A percentile compares a stretch with the other conserved stretches of the same genome.
Conservation (phyloP, 2,888 invertebrate species). For the Argyra leucocephala region DNA sequence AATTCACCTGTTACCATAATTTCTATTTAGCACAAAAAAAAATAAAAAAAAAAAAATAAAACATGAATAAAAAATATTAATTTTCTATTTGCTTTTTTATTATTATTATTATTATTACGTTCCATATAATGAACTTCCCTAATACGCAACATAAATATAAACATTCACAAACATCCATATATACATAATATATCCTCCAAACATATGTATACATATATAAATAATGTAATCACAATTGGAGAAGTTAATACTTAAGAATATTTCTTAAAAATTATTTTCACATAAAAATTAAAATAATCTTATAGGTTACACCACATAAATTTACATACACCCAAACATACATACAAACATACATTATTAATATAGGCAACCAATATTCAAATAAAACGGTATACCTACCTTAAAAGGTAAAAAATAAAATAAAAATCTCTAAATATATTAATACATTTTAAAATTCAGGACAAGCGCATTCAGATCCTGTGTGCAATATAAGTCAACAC, state of each 20-base stretch:
- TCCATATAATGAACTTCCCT: too few species aligned
- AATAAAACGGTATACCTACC: background rate
- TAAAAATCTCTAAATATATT: background rate
- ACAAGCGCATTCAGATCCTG: constrained; percentile 7
- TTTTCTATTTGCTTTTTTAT: too few species aligned
- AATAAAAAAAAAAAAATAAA: too few species aligned
- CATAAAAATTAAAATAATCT: background rate
- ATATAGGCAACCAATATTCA: too few species aligned
- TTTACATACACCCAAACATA: background rate
- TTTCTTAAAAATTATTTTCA: background rate
- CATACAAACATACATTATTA: background rate
- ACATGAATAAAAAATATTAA: too few species aligned
- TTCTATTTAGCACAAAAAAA: too few species aligned
- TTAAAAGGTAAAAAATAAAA: background rate
- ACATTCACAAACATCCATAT: background rate
- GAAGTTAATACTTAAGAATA: background rate
- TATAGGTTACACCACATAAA: background rate
- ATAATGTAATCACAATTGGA: background rate
- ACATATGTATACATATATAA: background rate
- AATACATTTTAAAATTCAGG: constrained; percentile 10
- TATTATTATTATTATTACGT: too few species aligned
- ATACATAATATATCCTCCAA: background rate
- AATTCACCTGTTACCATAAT: too few species aligned
- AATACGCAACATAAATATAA: too few species aligned
- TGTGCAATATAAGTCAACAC: background rate